phyloP scores from a whole-genome alignment of 1,140 invertebrate genomes.

The Diprion similis region DNA sequence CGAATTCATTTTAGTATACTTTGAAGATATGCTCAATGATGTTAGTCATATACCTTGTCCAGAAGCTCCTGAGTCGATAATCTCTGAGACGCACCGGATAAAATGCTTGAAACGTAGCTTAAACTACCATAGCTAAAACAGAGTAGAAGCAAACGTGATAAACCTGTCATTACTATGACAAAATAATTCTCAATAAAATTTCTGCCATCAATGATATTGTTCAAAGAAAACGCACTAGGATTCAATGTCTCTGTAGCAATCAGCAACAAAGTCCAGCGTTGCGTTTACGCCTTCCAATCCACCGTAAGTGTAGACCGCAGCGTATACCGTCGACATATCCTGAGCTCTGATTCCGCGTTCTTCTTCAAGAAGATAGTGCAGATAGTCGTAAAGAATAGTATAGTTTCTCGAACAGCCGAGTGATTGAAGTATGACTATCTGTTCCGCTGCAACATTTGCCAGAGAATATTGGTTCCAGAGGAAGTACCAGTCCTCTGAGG shows the following conservation, averaged over 20 bases:
- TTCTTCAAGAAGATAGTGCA: conserved; percentile 68
- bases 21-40: background rate
- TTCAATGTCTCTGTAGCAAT: conserved; percentile 49
- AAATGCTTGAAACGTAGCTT: conserved; percentile 27
- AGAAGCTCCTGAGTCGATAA: background rate
- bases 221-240: background rate
- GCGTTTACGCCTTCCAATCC: conserved; percentile 53
- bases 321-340: conserved; percentile 68
- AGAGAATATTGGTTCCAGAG: conserved; percentile 62
- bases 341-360: conserved; percentile 71
- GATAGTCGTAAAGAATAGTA: conserved; percentile 52
- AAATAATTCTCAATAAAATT: too few species aligned
- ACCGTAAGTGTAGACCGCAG: conserved; percentile 43
- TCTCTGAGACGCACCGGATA: conserved; percentile 12
- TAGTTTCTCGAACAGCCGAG: conserved; percentile 66
- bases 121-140: conserved; percentile 35
- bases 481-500: conserved; percentile 57
- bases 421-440: conserved; percentile 65
- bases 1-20: too few species aligned
- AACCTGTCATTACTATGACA: background rate
- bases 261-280: conserved; percentile 58
- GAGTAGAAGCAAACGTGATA: background rate
- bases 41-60: background rate
- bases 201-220: background rate
- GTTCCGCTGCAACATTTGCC: conserved; percentile 73